phyloP scores from a whole-genome alignment of 53 echinoderm and acorn worm genomes.

The Echinometra lucunter region DNA sequence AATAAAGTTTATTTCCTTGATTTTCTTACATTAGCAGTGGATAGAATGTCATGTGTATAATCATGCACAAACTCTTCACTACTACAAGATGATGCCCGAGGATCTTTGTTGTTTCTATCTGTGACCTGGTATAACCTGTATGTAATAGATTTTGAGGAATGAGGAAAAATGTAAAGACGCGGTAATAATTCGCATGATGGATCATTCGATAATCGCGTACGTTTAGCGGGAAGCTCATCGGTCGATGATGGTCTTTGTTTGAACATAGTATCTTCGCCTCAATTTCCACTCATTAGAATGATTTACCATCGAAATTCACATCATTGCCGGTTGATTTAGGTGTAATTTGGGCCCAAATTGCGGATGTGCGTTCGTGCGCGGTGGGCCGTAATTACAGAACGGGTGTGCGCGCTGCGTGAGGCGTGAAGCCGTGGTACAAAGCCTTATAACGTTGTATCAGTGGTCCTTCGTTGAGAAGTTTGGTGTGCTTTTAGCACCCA shows the following conservation, averaged over 20 bases:
- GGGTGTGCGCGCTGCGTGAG: slow-evolving; percentile 49
- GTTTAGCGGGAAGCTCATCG: slow-evolving; percentile 8
- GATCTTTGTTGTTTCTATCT: neutral
- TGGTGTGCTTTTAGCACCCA: slow-evolving; percentile 30
- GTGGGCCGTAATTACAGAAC: slow-evolving; percentile 33
- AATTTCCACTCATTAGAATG: slow-evolving; percentile 28
- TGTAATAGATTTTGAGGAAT: neutral
- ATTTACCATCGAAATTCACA: slow-evolving; percentile 30
- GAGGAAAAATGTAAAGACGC: neutral
- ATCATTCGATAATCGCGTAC: neutral
- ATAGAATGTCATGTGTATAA: neutral
- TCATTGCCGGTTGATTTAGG: slow-evolving; percentile 40
- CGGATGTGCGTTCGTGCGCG: slow-evolving; percentile 49
- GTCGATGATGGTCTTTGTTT: slow-evolving; percentile 10
- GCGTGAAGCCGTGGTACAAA: slow-evolving; percentile 41
- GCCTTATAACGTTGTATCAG: slow-evolving; percentile 5
- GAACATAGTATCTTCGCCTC: neutral
- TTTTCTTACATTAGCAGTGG: too few relatives aligned
- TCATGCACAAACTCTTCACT: neutral
- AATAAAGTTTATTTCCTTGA: too few relatives aligned
- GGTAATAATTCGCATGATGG: neutral
- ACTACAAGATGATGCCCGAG: neutral
- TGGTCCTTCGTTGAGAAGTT: neutral
- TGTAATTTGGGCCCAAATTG: slow-evolving; percentile 37
- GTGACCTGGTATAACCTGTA: neutral